phyloP scores from a whole-genome alignment of 2,888 invertebrate genomes.

The Penaeus monodon region DNA sequence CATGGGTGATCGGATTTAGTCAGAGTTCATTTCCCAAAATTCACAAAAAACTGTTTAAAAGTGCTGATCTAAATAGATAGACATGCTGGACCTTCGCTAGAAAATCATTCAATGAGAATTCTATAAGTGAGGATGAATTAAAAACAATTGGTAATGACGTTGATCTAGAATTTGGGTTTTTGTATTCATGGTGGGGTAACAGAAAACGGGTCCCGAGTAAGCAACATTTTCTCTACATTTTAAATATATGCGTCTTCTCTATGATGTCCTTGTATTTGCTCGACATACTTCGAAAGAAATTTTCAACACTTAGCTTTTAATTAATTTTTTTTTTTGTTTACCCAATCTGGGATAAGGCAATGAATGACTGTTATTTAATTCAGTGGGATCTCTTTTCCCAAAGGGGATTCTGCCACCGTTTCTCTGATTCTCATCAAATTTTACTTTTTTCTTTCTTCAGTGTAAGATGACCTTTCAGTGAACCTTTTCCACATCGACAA shows the following conservation, averaged over 20 bases:
- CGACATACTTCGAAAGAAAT: not conserved
- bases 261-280: not conserved
- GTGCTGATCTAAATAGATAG: slow-evolving; percentile 7
- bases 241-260: not conserved
- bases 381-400: not conserved
- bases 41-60: no score
- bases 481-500: slow-evolving; percentile 24
- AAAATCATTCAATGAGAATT: not conserved
- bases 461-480: slow-evolving; percentile 1
- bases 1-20: no score
- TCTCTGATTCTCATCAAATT: not conserved
- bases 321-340: not conserved
- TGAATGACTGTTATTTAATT: not conserved
- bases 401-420: not conserved
- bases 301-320: not conserved
- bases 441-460: slow-evolving; percentile 1
- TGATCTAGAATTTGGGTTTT: not conserved
- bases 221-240: not conserved
- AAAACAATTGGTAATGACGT: not conserved
- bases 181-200: not conserved
- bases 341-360: not conserved
- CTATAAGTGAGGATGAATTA: not conserved
- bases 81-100: not conserved
- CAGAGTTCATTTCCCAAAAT: no score
- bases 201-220: not conserved